These are phyloP conservation scores for Lagorchestes hirsutus DNA, from an alignment of 2,797 vertebrate species.

Conservation along the genomic window DNA sequence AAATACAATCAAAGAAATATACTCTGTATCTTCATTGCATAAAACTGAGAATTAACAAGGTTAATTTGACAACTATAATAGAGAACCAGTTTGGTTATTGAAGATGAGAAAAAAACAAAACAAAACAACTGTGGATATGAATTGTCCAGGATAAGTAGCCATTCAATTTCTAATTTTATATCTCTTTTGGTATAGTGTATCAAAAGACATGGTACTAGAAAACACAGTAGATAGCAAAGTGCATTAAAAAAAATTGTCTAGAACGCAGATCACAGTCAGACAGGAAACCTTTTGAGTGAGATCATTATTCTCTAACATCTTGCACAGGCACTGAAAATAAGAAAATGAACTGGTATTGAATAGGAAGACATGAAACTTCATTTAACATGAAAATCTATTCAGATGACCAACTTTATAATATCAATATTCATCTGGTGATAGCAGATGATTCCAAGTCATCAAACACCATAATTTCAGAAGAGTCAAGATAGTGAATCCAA, in stretches of 20 bases:
- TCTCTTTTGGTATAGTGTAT: slow-evolving; percentile 5
- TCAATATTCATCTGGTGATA: not conserved
- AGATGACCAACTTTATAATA: not conserved
- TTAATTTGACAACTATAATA: not conserved
- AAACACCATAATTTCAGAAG: not conserved
- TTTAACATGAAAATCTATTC: not conserved
- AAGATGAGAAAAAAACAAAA: not conserved
- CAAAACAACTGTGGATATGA: not conserved
- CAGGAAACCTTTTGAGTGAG: not conserved
- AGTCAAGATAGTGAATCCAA: not conserved
- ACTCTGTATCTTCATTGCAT: not conserved
- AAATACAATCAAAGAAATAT: not conserved
- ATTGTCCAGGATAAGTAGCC: not conserved
- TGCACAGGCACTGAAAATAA: not conserved
- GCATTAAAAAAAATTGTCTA: not conserved
- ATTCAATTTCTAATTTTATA: not conserved
- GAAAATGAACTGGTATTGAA: not conserved
- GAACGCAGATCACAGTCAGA: not conserved
- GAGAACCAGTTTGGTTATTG: not conserved
- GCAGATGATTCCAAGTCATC: not conserved
- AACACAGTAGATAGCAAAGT: not conserved
- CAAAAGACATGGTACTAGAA: slow-evolving; percentile 22
- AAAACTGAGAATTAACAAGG: not conserved
- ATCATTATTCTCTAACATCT: not conserved
- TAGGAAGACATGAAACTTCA: not conserved